These are phyloP conservation scores for Tribolium madens DNA, from an alignment of 1,140 invertebrate genomes.

Conservation along the genomic window DNA sequence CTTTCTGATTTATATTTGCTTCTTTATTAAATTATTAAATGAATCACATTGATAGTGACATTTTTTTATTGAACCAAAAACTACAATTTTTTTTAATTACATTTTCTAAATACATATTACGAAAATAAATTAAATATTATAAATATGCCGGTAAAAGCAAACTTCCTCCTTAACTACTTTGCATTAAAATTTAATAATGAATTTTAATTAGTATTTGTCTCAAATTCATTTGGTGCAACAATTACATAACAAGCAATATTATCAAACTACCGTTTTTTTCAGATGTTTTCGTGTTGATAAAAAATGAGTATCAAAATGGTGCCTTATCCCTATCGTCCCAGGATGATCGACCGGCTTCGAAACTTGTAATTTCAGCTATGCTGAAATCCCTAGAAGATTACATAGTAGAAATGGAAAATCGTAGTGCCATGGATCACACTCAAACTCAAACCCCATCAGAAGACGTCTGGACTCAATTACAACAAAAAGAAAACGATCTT, in stretches of 20 bases:
- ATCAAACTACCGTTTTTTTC: background rate
- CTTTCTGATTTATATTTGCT: no score
- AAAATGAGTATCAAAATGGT: background rate
- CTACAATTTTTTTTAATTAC: background rate
- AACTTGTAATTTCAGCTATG: constrained; percentile 44
- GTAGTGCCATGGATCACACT: constrained; percentile 60
- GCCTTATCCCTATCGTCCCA: background rate
- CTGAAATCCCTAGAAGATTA: constrained; percentile 63
- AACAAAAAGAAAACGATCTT: constrained; percentile 93
- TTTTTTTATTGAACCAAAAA: background rate
- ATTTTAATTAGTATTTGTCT: no score
- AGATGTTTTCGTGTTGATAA: background rate
- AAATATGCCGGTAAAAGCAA: background rate
- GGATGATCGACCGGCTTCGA: background rate
- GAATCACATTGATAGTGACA: no score
- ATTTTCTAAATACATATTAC: no score
- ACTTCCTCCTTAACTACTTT: no score
- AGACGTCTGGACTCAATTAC: constrained; percentile 85
- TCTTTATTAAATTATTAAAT: no score
- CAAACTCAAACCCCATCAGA: constrained; percentile 67
- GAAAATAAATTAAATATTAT: no score
- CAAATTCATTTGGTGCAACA: no score
- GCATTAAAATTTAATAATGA: no score
- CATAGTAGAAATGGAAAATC: constrained; percentile 65
- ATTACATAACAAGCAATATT: no score